Percentiles rank a stretch among this genome's conserved stretches.
Conservation (phyloP, 2,888 invertebrate species). For the Drosophila colorata region DNA sequence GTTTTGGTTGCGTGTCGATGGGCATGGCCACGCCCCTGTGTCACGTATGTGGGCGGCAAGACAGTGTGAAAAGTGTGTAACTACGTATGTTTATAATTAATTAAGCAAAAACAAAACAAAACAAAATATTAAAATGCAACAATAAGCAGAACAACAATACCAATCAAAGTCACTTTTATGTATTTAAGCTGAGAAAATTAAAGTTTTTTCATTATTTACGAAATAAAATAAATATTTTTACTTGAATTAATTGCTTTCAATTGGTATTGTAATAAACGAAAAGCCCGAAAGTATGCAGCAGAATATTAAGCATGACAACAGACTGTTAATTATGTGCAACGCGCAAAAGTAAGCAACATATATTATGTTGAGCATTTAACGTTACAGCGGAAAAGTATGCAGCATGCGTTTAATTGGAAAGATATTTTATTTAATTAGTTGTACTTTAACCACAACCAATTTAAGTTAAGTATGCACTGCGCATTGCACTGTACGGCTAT, state of each 20-base stretch:
- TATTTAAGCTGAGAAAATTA: conserved; percentile 48
- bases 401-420: no score
- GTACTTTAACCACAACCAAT: neutral
- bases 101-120: conserved; percentile 18
- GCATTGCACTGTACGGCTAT: no score
- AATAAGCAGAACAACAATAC: conserved; percentile 37
- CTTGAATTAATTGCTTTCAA: neutral
- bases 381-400: no score
- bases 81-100: conserved; percentile 26
- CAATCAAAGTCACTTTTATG: conserved; percentile 73
- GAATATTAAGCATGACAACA: neutral
- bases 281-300: conserved; percentile 11
- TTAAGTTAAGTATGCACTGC: neutral
- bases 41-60: conserved; percentile 13
- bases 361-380: no score
- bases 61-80: conserved; percentile 18
- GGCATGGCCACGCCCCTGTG: conserved; percentile 22
- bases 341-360: conserved; percentile 1
- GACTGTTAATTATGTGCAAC: no score
- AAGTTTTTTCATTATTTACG: conserved; percentile 29
- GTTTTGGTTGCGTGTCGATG: conserved; percentile 9
- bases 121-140: conserved; percentile 22
- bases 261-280: neutral
- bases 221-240: conserved; percentile 16
- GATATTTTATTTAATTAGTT: no score